Evolutionary conservation across 2,888 invertebrate species (phyloP), one percentile per base, ranked within the genome.

Genomic region (Pollenia amentaria): DNA sequence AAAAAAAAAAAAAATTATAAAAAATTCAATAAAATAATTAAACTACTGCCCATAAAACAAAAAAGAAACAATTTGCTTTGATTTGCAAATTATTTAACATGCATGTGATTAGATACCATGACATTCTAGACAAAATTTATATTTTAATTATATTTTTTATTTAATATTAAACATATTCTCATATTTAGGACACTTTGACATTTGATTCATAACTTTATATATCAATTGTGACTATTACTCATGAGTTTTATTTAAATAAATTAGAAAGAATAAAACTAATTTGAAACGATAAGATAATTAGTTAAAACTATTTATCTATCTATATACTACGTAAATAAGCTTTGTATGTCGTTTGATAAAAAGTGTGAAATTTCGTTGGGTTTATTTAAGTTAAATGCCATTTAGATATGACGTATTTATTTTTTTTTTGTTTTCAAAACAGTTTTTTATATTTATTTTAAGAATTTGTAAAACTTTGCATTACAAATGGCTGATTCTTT

Each of bases 201-300:
- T 40, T 75, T 51, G 48, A 75, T 75, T 62, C 62, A 64, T 64
- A 64, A 40, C 10, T 60, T 60, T 46, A 12, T 73, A 72, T 55
- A 72, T 16, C 46, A 8, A 16, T 48, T 60, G 38, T 46, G 21
- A 55, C 44, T 55, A 29, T 62, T 73, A 46, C 60, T 73, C 51
- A 46, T 12, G 8, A 29, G 8, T 44, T 57, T 73, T 60, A 57
- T 38, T 44, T 51, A 42, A 70, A 55, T 42, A 38, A 70, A 40
- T 70, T 70, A 55, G 40, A 60, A 48, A 12, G 38, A 48, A 29
- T 48, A 29, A 1, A 29, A 16, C 48, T 16, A 14, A 38, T 48
- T 73, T 46, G 38, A 60, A 46, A 18, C 16, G 73, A 62, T 60
- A 73, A 62, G 73, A 73, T 73, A 60, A 62, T 16, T 48, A 38